phyloP scores from a whole-genome alignment of 2,797 vertebrate species.

The Spinibarbus caldwelli region DNA sequence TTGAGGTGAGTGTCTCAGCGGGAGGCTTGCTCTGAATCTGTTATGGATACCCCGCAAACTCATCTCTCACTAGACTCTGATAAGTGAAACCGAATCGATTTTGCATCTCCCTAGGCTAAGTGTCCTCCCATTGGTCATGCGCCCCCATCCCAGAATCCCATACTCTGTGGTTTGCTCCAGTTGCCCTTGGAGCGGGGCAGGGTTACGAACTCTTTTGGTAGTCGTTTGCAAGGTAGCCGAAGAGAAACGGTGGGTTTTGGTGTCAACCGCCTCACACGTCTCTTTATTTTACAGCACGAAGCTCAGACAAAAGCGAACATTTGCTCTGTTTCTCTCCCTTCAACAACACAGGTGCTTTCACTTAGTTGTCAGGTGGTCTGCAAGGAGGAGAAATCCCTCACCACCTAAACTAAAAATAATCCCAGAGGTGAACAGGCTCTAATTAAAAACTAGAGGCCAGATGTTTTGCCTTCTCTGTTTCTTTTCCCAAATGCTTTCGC shows the following conservation, averaged over 20 bases:
- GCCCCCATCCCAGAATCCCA: slow-evolving; percentile 30
- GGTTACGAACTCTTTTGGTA: slow-evolving; percentile 45
- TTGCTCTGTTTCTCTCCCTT: slow-evolving; percentile 12
- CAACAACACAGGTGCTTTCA: slow-evolving; percentile 60
- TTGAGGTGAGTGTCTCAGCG: slow-evolving; percentile 44
- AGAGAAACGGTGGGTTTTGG: neutral
- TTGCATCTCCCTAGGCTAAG: slow-evolving; percentile 57
- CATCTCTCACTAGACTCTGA: slow-evolving; percentile 46
- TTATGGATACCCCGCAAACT: slow-evolving; percentile 47
- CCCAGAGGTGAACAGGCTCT: slow-evolving; percentile 71
- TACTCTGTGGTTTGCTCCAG: slow-evolving; percentile 49
- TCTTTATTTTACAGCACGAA: neutral
- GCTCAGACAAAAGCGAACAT: slow-evolving; percentile 22
- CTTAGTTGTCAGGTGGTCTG: slow-evolving; percentile 69
- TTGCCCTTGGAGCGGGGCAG: slow-evolving; percentile 35
- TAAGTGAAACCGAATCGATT: slow-evolving; percentile 64
- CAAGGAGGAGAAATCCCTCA: slow-evolving; percentile 63
- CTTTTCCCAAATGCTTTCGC: slow-evolving; percentile 71
- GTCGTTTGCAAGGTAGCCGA: slow-evolving; percentile 28
- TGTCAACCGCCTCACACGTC: neutral
- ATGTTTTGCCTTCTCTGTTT: slow-evolving; percentile 77
- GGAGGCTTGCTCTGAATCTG: slow-evolving; percentile 43
- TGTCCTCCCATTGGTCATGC: slow-evolving; percentile 44
- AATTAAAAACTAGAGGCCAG: slow-evolving; percentile 83
- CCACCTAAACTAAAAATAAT: slow-evolving; percentile 73